A percentile compares a stretch with the other conserved stretches of the same genome.
Evolutionary conservation across 2,888 invertebrate genomes (phyloP).

Genomic region (Patella depressa): DNA sequence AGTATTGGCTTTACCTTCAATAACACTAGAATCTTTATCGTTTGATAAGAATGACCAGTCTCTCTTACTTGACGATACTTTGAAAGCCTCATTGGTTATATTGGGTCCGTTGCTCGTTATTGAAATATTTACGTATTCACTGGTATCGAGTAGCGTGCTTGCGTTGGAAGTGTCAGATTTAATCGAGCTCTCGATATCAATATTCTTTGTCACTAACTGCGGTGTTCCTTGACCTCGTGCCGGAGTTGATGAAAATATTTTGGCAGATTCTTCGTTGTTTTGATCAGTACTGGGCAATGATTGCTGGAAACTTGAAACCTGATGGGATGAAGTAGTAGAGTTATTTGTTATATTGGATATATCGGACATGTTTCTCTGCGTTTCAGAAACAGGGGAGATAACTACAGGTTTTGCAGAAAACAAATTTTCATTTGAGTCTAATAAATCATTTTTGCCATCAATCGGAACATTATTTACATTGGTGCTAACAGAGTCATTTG

Average conservation of each 20-base stretch:
- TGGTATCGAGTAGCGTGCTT: neutral
- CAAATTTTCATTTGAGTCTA: neutral
- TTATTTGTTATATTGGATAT: neutral
- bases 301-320: constrained; percentile 25
- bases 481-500: neutral
- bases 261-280: neutral
- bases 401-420: neutral
- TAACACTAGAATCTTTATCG: constrained; percentile 1
- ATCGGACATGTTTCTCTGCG: neutral
- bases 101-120: neutral
- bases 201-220: neutral
- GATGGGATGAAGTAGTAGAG: constrained; percentile 9
- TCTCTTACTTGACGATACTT: constrained; percentile 15
- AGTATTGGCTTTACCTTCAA: constrained; percentile 17
- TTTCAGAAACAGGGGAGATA: neutral
- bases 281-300: constrained; percentile 17
- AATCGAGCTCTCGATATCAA: neutral
- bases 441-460: neutral
- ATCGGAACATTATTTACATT: neutral
- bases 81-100: constrained; percentile 18
- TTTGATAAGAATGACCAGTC: constrained; percentile 30
- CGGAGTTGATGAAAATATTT: constrained; percentile 16
- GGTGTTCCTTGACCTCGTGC: constrained; percentile 19
- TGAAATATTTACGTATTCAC: constrained; percentile 4
- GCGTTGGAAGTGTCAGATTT: neutral